phyloP scores from a whole-genome alignment of 2,797 vertebrate genomes.

The Bucorvus abyssinicus region DNA sequence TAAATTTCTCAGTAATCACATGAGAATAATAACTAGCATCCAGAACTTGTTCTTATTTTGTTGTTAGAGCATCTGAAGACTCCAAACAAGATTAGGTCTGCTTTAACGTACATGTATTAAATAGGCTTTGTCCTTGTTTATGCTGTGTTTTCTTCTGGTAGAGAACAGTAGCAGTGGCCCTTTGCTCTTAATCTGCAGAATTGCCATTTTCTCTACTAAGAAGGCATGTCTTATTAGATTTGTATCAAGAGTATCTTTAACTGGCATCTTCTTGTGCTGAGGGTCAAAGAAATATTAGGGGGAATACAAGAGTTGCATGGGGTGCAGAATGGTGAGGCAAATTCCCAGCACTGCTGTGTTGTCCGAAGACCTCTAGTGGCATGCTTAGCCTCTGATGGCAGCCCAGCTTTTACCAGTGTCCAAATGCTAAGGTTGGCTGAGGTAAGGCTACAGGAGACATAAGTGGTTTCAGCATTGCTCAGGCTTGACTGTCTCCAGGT shows the following conservation, averaged over 20 bases:
- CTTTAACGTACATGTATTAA: neutral
- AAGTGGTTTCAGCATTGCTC: neutral
- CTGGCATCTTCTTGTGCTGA: neutral
- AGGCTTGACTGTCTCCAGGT: neutral
- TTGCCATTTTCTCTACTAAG: neutral
- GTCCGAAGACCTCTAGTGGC: fast-evolving
- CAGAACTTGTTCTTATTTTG: neutral
- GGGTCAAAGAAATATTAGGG: neutral
- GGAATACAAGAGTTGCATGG: neutral
- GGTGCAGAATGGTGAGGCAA: fast-evolving
- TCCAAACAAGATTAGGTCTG: neutral
- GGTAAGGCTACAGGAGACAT: neutral
- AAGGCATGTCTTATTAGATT: neutral
- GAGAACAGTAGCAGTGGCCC: neutral
- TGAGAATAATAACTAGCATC: neutral
- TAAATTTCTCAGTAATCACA: neutral
- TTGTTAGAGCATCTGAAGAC: neutral
- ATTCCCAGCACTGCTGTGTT: neutral
- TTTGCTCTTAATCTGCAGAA: neutral
- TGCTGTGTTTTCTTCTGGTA: neutral
- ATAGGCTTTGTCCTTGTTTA: neutral
- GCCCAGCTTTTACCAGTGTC: neutral
- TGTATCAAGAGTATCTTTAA: neutral
- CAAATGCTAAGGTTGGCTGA: neutral
- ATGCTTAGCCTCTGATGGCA: neutral